These are phyloP conservation scores for Molossus alvarezi DNA, from an alignment of 2,797 vertebrate species.

Conservation along the genomic window DNA sequence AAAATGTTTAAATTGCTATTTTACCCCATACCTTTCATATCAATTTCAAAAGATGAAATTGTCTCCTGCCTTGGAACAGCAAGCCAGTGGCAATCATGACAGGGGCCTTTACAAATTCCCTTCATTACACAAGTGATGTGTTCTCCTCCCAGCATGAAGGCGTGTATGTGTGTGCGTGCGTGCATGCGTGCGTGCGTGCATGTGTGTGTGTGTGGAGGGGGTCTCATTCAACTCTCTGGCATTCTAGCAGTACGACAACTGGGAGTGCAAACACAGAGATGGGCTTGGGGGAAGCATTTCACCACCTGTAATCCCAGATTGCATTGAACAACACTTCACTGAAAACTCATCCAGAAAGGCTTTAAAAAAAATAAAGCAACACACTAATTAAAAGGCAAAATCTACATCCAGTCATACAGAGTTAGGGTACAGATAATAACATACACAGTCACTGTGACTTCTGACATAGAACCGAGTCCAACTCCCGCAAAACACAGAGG, in stretches of 20 bases:
- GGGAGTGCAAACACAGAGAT: not conserved
- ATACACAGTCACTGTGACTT: constrained; percentile 51
- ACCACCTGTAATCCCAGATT: constrained; percentile 58
- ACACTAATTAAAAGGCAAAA: constrained; percentile 43
- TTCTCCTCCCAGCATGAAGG: not conserved
- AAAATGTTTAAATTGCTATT: constrained; percentile 60
- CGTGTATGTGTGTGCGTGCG: not conserved
- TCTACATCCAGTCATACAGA: not conserved
- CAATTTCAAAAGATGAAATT: constrained; percentile 70
- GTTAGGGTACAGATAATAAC: not conserved
- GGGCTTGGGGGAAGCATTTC: not conserved
- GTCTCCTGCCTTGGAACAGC: constrained; percentile 12
- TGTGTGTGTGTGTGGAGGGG: not conserved
- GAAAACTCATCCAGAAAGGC: constrained; percentile 57
- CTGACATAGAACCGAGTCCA: not conserved
- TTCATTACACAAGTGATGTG: not conserved
- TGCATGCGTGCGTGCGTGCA: not conserved
- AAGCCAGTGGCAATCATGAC: not conserved
- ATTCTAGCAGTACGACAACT: not conserved
- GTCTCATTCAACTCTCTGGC: constrained; percentile 25
- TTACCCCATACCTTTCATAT: constrained; percentile 49
- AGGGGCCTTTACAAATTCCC: constrained; percentile 13
- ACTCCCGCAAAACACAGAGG: constrained; percentile 48
- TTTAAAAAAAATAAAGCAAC: constrained; percentile 57
- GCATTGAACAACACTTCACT: constrained; percentile 51